Conservation (phyloP, 2,888 invertebrate genomes). For the Trissonchulus sp. region DNA sequence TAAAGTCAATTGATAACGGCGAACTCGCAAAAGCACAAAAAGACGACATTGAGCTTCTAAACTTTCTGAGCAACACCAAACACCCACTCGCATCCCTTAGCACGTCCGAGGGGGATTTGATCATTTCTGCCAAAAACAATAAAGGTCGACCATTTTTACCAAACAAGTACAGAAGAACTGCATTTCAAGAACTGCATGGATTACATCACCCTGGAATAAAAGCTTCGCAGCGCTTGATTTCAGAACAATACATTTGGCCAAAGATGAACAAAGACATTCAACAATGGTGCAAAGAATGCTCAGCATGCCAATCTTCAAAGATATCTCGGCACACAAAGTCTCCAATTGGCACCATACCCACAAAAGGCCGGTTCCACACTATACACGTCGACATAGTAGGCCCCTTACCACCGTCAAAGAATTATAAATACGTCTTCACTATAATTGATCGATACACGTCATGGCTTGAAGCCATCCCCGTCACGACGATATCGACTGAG, state of each 20-base stretch:
- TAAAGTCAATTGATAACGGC: not conserved
- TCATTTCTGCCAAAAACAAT: not conserved
- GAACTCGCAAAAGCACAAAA: slow-evolving; percentile 7
- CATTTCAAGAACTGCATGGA: not conserved
- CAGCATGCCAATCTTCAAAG: not conserved
- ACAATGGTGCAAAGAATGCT: too few species aligned
- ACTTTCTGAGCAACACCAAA: not conserved
- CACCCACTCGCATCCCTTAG: not conserved
- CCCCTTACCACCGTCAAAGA: slow-evolving; percentile 7
- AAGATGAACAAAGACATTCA: too few species aligned
- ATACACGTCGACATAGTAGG: slow-evolving; percentile 16
- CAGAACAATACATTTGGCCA: not conserved
- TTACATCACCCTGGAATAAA: not conserved
- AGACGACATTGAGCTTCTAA: not conserved
- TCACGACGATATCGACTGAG: not conserved
- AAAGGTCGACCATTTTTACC: not conserved
- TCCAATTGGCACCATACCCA: not conserved
- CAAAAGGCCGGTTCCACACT: not conserved
- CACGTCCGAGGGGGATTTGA: not conserved
- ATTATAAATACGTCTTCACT: not conserved
- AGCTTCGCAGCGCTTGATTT: not conserved
- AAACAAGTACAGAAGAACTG: not conserved
- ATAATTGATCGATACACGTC: slow-evolving; percentile 3
- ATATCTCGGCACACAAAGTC: slow-evolving; percentile 2
- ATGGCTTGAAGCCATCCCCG: slow-evolving; percentile 18